Conservation (phyloP, 2,888 invertebrate genomes). For the Mayetiola destructor region DNA sequence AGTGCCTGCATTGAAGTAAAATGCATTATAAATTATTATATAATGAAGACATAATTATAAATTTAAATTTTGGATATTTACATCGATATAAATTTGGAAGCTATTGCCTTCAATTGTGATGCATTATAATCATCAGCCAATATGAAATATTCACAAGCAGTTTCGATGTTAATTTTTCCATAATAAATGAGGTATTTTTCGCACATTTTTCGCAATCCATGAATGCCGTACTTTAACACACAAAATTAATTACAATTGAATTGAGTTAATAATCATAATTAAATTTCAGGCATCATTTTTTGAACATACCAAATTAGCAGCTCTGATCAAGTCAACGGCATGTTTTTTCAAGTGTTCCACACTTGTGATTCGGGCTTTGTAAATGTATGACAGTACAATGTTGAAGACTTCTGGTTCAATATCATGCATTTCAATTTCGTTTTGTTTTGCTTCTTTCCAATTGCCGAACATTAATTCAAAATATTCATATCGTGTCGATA, state of each 20-base stretch:
- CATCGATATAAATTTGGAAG: neutral
- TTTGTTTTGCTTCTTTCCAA: neutral
- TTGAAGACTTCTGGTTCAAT: neutral
- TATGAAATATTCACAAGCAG: neutral
- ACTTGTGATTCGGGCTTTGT: neutral
- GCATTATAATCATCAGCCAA: neutral
- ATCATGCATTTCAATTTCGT: neutral
- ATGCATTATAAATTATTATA: slow-evolving; percentile 3
- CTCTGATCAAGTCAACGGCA: neutral
- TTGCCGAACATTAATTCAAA: neutral
- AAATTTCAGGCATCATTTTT: neutral
- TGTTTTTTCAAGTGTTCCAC: neutral
- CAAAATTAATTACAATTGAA: neutral
- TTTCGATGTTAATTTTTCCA: neutral
- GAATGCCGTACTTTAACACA: neutral
- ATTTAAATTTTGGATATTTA: slow-evolving; percentile 1
- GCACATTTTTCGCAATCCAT: neutral
- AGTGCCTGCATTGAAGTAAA: neutral
- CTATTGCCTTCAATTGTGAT: neutral
- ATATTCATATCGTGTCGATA: neutral
- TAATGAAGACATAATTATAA: slow-evolving; percentile 3
- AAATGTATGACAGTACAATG: neutral
- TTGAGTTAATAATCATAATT: neutral
- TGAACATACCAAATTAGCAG: slow-evolving; percentile 1
- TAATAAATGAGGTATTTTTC: neutral